Conservation (phyloP, 2,797 vertebrate genomes). For the Pangasius sanitwongsei region DNA sequence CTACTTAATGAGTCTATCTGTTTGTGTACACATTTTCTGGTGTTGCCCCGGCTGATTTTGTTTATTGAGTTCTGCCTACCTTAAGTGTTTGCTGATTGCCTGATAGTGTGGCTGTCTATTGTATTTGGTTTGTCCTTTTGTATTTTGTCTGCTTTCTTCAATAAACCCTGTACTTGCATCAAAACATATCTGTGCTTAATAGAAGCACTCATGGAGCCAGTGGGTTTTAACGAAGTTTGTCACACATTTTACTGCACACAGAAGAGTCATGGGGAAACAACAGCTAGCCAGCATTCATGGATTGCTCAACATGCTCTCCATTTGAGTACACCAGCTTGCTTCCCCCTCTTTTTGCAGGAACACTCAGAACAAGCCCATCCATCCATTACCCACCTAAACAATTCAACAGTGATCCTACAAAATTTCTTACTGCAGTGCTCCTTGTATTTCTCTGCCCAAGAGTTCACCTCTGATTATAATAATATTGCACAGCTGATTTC, state of each 20-base stretch:
- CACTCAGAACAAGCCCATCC: background rate
- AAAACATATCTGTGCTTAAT: background rate
- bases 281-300: background rate
- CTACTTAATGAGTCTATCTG: background rate
- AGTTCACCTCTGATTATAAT: slow-evolving; percentile 8
- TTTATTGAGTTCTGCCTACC: background rate
- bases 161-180: background rate
- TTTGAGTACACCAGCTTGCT: background rate
- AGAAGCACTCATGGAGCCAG: background rate
- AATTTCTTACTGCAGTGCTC: background rate
- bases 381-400: background rate
- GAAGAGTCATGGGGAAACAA: background rate
- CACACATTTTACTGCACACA: background rate
- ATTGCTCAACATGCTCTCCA: background rate
- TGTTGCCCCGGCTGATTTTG: background rate
- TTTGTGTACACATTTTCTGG: background rate
- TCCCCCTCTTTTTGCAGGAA: background rate
- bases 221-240: background rate
- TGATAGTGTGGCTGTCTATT: background rate
- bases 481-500: background rate
- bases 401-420: background rate
- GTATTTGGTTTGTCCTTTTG: background rate
- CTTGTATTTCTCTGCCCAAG: background rate
- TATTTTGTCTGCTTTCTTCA: background rate
- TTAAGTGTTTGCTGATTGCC: background rate